Evolutionary conservation across 2,888 invertebrate species (phyloP).

Genomic region (Congeria kusceri): DNA sequence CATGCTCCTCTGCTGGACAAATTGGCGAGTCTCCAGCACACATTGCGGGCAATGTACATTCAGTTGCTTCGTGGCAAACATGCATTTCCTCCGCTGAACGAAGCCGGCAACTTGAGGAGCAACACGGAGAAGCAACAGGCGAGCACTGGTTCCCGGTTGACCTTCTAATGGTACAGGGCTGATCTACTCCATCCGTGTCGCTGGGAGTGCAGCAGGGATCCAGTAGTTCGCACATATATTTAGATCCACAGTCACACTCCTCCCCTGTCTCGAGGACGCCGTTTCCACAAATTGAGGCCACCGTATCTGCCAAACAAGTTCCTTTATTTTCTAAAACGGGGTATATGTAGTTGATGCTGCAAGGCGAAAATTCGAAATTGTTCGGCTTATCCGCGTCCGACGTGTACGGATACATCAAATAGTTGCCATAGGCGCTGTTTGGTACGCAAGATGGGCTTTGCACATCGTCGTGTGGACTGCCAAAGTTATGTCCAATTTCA

Average conservation of each 20-base stretch:
- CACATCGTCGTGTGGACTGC: slow-evolving; percentile 74
- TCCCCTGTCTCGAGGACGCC: slow-evolving; percentile 73
- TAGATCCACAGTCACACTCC: slow-evolving; percentile 78
- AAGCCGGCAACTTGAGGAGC: slow-evolving; percentile 64
- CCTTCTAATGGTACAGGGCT: slow-evolving; percentile 69
- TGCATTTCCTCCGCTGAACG: slow-evolving; percentile 16
- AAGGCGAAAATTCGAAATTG: slow-evolving; percentile 77
- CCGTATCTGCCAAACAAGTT: slow-evolving; percentile 62
- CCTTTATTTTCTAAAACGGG: slow-evolving; percentile 77
- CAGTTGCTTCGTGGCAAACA: slow-evolving; percentile 63
- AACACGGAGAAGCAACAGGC: slow-evolving; percentile 65
- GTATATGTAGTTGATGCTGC: slow-evolving; percentile 74
- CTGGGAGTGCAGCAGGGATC: slow-evolving; percentile 76
- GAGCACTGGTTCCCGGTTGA: slow-evolving; percentile 71
- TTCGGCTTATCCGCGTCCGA: slow-evolving; percentile 72
- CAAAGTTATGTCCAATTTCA: slow-evolving; percentile 82
- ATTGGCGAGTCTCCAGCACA: slow-evolving; percentile 67
- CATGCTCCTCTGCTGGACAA: slow-evolving; percentile 61
- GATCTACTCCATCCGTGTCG: slow-evolving; percentile 58
- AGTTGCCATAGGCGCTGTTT: slow-evolving; percentile 70
- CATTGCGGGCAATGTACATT: slow-evolving; percentile 61
- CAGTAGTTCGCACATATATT: slow-evolving; percentile 54
- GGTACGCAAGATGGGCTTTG: slow-evolving; percentile 62
- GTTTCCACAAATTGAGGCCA: slow-evolving; percentile 75
- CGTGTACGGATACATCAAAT: slow-evolving; percentile 76